Conservation (phyloP, 2,797 vertebrate genomes). For the Holocentrus rufus region DNA sequence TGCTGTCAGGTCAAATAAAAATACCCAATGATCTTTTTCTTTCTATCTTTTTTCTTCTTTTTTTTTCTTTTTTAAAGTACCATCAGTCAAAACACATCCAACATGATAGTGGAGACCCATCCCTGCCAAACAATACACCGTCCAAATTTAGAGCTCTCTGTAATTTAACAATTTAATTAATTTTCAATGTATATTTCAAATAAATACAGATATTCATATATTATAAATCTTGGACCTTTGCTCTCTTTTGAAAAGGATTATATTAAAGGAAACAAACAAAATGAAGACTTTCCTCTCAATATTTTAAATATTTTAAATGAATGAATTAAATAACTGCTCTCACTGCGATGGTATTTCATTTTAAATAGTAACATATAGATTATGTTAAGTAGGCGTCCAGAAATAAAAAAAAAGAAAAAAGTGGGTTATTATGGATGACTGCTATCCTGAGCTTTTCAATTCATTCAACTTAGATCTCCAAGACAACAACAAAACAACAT, state of each 20-base stretch:
- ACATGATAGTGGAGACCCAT: constrained; percentile 16
- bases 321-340: constrained; percentile 40
- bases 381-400: constrained; percentile 51
- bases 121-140: constrained; percentile 19
- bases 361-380: constrained; percentile 38
- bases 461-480: constrained; percentile 64
- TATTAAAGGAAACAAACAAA: constrained; percentile 33
- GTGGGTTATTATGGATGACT: constrained; percentile 61
- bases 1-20: constrained; percentile 29
- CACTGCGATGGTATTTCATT: constrained; percentile 40
- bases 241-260: constrained; percentile 47
- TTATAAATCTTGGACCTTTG: constrained; percentile 42
- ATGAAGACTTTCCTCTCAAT: constrained; percentile 8
- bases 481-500: constrained; percentile 58
- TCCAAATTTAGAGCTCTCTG: constrained; percentile 28
- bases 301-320: constrained; percentile 38
- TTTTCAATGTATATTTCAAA: constrained; percentile 47
- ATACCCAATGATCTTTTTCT: constrained; percentile 1
- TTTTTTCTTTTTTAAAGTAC: constrained; percentile 10
- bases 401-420: constrained; percentile 48
- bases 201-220: constrained; percentile 45
- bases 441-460: constrained; percentile 83
- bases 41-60: too few species aligned
- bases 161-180: constrained; percentile 19
- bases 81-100: constrained; percentile 11